These are phyloP conservation scores for Eudyptes chrysolophus DNA, from an alignment of 2,113 vertebrate species.

Conservation along the genomic window DNA sequence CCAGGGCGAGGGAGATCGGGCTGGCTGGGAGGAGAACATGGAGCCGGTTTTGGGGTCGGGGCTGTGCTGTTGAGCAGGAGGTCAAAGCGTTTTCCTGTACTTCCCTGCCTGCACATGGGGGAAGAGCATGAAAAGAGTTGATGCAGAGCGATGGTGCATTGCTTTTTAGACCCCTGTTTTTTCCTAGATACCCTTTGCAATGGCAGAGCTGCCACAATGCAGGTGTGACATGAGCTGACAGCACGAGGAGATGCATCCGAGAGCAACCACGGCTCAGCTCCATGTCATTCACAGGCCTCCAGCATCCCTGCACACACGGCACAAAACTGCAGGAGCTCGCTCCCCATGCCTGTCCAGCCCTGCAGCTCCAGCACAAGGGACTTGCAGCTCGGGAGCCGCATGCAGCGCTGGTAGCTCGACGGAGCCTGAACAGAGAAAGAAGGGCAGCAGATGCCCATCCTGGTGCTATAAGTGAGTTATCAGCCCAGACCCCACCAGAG, in stretches of 20 bases:
- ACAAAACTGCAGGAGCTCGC: neutral
- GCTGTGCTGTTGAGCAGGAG: neutral
- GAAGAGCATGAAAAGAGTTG: neutral
- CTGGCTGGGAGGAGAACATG: neutral
- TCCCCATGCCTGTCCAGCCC: rapidly evolving
- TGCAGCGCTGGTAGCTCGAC: neutral
- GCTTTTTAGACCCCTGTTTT: neutral
- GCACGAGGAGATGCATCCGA: rapidly evolving
- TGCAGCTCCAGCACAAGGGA: neutral
- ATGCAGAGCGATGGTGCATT: rapidly evolving
- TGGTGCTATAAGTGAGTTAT: neutral
- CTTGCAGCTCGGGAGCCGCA: rapidly evolving
- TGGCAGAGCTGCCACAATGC: neutral
- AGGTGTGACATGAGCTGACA: neutral
- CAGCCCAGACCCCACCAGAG: neutral
- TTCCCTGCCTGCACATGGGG: neutral
- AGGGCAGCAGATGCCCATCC: neutral
- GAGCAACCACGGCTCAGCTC: neutral
- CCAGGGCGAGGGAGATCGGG: neutral
- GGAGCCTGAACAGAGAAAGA: neutral
- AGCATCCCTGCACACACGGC: neutral
- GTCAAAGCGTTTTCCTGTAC: neutral
- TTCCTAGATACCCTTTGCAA: neutral
- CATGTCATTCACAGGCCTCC: rapidly evolving
- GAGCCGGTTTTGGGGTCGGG: neutral